These are phyloP conservation scores for Naso thynnoides DNA, from an alignment of 2,797 vertebrate genomes.

Conservation along the genomic window DNA sequence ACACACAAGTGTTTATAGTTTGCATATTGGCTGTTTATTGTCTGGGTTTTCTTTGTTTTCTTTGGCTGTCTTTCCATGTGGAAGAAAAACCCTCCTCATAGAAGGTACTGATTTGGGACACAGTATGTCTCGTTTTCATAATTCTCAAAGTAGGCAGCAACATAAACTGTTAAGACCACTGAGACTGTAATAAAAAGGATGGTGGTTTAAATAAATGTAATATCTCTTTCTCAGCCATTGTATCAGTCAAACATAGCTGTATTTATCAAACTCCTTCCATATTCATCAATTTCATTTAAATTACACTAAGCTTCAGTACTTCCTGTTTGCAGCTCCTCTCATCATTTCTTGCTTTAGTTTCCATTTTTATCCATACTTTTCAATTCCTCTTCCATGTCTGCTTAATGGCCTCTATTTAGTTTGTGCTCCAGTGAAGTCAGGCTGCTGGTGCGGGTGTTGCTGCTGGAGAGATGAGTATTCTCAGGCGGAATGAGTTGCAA, in stretches of 20 bases:
- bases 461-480: constrained; percentile 60
- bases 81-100: background rate
- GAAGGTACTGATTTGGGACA: background rate
- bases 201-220: background rate
- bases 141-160: background rate
- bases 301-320: constrained; percentile 33
- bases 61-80: background rate
- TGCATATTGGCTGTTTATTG: background rate
- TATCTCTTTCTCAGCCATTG: background rate
- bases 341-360: constrained; percentile 52
- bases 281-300: constrained; percentile 40
- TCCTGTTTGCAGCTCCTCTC: constrained; percentile 29
- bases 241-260: constrained; percentile 10
- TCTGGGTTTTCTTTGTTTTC: background rate
- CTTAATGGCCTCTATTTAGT: constrained; percentile 73
- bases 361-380: constrained; percentile 65
- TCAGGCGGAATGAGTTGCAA: constrained; percentile 61
- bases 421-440: constrained; percentile 63
- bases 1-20: background rate
- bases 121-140: background rate
- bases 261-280: constrained; percentile 31
- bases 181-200: background rate
- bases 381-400: constrained; percentile 65
- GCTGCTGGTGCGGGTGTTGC: constrained; percentile 48
- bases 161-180: constrained; percentile 1